Evolutionary conservation across 2,888 invertebrate species (phyloP).

Genomic region (Polia nebulosa): DNA sequence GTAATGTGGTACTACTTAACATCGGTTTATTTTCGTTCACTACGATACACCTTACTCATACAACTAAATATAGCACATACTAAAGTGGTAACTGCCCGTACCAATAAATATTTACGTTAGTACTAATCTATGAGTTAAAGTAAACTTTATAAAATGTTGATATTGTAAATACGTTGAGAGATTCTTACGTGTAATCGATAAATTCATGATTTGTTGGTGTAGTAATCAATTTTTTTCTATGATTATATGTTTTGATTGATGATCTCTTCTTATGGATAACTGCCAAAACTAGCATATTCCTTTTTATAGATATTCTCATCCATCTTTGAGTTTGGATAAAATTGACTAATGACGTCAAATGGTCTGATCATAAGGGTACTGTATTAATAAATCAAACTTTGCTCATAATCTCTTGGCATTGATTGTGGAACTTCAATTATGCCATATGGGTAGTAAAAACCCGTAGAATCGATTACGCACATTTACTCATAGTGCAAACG

Average conservation of each 20-base stretch:
- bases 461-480: constrained; percentile 2
- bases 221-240: constrained; percentile 22
- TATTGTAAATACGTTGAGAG: constrained; percentile 45
- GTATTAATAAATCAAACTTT: neutral
- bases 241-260: constrained; percentile 29
- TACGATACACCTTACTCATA: constrained; percentile 38
- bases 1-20: constrained; percentile 46
- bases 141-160: constrained; percentile 30
- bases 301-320: constrained; percentile 15
- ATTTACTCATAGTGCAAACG: constrained; percentile 1
- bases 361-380: neutral
- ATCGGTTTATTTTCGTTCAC: constrained; percentile 37
- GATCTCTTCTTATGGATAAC: constrained; percentile 24
- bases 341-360: neutral
- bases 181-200: constrained; percentile 36
- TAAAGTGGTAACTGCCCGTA: constrained; percentile 22
- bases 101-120: constrained; percentile 53
- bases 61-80: constrained; percentile 52
- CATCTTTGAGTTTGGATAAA: constrained; percentile 15
- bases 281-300: constrained; percentile 31
- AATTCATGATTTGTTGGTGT: constrained; percentile 23
- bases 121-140: constrained; percentile 21
- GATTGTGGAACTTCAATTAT: neutral
- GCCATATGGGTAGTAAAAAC: neutral
- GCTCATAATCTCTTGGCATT: neutral